Evolutionary conservation across 2,888 invertebrate species (phyloP), one percentile per base, ranked within the genome.

Genomic region (Agrochola litura): DNA sequence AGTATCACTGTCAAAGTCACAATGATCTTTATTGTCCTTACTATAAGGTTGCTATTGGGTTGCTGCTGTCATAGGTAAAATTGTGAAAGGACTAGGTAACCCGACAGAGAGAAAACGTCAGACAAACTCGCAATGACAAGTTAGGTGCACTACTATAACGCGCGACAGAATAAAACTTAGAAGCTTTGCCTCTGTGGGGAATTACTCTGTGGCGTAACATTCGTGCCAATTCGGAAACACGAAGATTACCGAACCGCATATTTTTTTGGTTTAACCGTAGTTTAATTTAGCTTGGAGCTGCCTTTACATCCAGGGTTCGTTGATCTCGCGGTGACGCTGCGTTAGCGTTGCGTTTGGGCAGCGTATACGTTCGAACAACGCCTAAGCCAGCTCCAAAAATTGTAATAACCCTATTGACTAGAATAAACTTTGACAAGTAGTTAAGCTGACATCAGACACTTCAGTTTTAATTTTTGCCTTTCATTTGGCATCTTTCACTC

Each of bases 321-420:
- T n/a, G 6, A 19, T 4, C 12, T 25, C 12, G 0, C 19, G 6
- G 3, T 10, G 41, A 25, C 37, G 30, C 52, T n/a, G 37, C n/a
- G 68, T 54, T 68, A 68, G 6, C 8, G 12, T 49, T 19, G 49
- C 30, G 52, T 52, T 52, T n/a, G 12, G 14, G 22, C 49, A 49
- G 14, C 22, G 49, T 49, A 14, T 22, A 49, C 30, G 9, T 30
- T 30, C 49, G 8, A 14, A 0, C 0, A 68, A 54, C 16, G 14
- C 25, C 22, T 25, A 49, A 2, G 12, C 49, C 22, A 30, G 1
- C 37, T 37, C 5, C 2, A 12, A 49, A 49, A 19, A 19, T 9
- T 22, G 22, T 1, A n/a, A 37, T 71, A 72, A 19, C 10, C 6
- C 52, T 73, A 41, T 41, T 72, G 72, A 72, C 72, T 73, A 72